These are phyloP conservation scores for Astropecten irregularis DNA, from an alignment of 53 echinoderm and acorn worm species.

Conservation along the genomic window DNA sequence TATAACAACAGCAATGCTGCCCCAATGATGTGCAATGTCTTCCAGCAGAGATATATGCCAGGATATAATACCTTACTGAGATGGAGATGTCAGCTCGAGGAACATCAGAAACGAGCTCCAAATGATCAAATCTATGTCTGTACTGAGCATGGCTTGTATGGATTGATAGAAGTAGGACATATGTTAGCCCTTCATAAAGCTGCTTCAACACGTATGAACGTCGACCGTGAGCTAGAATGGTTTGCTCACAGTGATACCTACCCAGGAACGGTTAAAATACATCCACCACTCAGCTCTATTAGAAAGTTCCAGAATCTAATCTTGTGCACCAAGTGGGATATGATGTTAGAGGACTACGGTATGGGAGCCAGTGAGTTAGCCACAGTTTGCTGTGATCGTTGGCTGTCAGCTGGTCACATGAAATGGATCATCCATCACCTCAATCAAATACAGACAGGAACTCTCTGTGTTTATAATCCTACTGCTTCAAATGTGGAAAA, in stretches of 20 bases:
- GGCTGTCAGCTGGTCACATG: conserved; percentile 29
- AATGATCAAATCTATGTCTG: conserved; percentile 9
- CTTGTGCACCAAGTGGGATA: not conserved
- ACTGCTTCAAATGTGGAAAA: not conserved
- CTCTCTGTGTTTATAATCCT: conserved; percentile 26
- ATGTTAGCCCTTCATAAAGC: conserved; percentile 44
- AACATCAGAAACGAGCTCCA: conserved; percentile 17
- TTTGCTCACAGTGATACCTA: conserved; percentile 27
- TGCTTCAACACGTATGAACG: conserved; percentile 4
- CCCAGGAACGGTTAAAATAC: not conserved
- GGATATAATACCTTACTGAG: conserved; percentile 2
- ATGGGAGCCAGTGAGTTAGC: conserved; percentile 26
- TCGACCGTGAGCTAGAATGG: conserved; percentile 58
- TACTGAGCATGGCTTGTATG: not conserved
- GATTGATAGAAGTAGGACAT: conserved; percentile 5
- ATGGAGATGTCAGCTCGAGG: conserved; percentile 43
- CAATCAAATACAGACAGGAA: conserved; percentile 14
- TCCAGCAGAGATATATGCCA: conserved; percentile 31
- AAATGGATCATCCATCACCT: conserved; percentile 22
- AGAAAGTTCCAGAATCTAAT: conserved; percentile 22
- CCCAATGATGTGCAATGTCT: conserved; percentile 20
- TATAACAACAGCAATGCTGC: not conserved
- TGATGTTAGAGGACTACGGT: conserved; percentile 25
- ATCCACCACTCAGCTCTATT: conserved; percentile 6
- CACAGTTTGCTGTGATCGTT: conserved; percentile 48